These are phyloP conservation scores for Thymallus thymallus DNA, from an alignment of 2,113 vertebrate species.

Conservation along the genomic window DNA sequence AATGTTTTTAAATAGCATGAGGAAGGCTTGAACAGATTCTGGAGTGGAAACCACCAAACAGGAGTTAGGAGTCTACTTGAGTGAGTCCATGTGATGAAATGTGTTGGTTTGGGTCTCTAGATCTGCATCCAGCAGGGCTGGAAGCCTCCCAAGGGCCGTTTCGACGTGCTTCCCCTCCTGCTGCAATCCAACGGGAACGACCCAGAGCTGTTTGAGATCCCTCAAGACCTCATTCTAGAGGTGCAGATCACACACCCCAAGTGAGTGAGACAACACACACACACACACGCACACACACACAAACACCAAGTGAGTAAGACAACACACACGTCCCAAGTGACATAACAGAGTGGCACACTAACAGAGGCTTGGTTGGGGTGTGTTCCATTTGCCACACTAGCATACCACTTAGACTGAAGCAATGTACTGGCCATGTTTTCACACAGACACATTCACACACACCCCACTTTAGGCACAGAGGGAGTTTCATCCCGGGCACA, in stretches of 20 bases:
- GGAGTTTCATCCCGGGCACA: not conserved
- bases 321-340: not conserved
- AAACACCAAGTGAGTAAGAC: too few relatives aligned
- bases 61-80: too few relatives aligned
- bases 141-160: constrained; percentile 87
- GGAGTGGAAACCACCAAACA: not conserved
- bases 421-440: too few relatives aligned
- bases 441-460: not conserved
- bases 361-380: not conserved
- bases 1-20: not conserved
- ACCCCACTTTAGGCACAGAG: not conserved
- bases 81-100: too few relatives aligned
- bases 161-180: constrained; percentile 91
- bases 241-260: constrained; percentile 93
- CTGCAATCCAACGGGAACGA: constrained; percentile 94
- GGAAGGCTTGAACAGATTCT: not conserved
- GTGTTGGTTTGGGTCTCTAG: constrained; percentile 57
- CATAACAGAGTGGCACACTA: not conserved
- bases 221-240: constrained; percentile 91
- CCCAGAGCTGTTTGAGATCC: constrained; percentile 93
- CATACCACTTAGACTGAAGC: not conserved
- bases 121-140: constrained; percentile 96
- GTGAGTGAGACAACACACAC: constrained; percentile 74
- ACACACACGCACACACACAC: constrained; percentile 18
- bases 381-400: too few relatives aligned